Percentiles rank a stretch among this genome's conserved stretches.
Conservation (phyloP, 1,140 invertebrate species). For the Penaeus chinensis region DNA sequence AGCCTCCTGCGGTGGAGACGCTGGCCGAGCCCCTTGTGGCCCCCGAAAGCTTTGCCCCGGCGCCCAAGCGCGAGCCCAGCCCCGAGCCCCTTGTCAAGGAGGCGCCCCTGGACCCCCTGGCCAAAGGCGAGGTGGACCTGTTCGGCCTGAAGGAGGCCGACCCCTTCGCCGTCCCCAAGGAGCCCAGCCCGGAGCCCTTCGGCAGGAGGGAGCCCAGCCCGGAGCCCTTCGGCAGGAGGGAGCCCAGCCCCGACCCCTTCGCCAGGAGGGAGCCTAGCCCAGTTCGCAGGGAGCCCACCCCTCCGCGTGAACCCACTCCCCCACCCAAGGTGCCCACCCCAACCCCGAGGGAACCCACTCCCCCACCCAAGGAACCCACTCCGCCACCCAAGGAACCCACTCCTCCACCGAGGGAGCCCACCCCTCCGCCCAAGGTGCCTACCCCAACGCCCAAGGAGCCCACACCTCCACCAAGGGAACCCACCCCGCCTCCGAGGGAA, state of each 20-base stretch:
- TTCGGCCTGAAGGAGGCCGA: not conserved
- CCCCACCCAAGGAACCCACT: not conserved
- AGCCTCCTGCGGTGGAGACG: not conserved
- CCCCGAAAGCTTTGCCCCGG: not conserved
- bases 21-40: not conserved
- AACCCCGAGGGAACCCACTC: not conserved
- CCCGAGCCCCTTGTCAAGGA: not conserved
- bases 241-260: not conserved
- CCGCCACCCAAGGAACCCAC: slow-evolving; percentile 4
- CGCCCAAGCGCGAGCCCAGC: not conserved
- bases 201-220: too few species aligned
- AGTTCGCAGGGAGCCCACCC: not conserved
- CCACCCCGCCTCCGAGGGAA: slow-evolving; percentile 36
- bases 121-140: not conserved
- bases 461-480: slow-evolving; percentile 12
- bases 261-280: not conserved
- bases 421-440: slow-evolving; percentile 21
- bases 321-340: not conserved
- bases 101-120: not conserved
- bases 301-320: too few species aligned
- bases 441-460: slow-evolving; percentile 17
- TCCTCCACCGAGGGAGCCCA: not conserved
- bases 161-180: not conserved
- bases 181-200: not conserved
- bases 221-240: too few species aligned